phyloP scores from a whole-genome alignment of 2,797 vertebrate genomes.

The Hafferia zeledoni region DNA sequence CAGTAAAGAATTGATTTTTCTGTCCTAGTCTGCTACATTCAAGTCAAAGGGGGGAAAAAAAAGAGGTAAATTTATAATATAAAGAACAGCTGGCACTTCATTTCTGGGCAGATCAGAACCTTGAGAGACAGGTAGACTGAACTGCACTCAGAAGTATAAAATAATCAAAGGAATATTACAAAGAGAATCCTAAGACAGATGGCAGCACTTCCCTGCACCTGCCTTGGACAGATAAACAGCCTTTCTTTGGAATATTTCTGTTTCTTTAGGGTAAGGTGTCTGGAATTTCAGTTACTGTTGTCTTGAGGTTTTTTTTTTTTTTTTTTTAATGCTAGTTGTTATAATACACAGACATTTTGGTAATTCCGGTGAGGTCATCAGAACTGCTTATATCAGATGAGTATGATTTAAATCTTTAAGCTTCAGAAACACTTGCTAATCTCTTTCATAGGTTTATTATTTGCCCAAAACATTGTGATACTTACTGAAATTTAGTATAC shows the following conservation, averaged over 20 bases:
- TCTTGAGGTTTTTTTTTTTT: background rate
- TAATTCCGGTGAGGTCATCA: background rate
- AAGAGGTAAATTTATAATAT: accelerated
- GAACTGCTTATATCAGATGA: background rate
- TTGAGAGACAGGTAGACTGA: background rate
- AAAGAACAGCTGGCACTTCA: background rate
- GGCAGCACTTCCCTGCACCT: conserved; percentile 53
- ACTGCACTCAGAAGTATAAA: background rate
- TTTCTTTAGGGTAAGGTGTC: background rate
- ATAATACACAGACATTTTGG: background rate
- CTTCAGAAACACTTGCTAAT: background rate
- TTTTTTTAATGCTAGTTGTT: background rate
- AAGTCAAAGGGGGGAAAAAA: too few relatives aligned
- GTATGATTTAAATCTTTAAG: background rate
- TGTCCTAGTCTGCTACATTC: background rate
- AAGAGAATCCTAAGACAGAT: conserved; percentile 37
- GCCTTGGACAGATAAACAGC: background rate
- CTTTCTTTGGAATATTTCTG: background rate
- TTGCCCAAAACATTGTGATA: background rate
- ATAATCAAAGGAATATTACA: background rate
- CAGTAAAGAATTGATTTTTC: background rate
- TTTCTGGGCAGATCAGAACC: background rate
- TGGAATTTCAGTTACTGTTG: background rate
- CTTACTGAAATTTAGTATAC: background rate
- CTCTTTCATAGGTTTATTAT: background rate